A percentile compares a stretch with the other conserved stretches of the same genome.
Conservation (phyloP, 2,797 vertebrate species). For the Selene dorsalis region DNA sequence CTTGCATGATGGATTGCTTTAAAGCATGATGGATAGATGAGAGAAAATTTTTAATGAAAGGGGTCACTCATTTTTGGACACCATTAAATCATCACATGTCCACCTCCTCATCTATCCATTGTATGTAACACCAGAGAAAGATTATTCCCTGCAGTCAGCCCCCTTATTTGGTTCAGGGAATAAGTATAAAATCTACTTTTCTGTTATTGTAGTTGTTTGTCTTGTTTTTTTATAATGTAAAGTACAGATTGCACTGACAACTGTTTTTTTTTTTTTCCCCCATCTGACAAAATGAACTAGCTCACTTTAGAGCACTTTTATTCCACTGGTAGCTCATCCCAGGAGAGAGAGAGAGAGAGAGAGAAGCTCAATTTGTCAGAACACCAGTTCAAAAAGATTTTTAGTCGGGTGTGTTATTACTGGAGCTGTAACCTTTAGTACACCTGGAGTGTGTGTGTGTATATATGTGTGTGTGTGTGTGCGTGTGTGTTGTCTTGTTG, state of each 20-base stretch:
- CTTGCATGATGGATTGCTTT: slow-evolving; percentile 31
- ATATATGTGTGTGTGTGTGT: not conserved
- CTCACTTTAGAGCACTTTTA: slow-evolving; percentile 28
- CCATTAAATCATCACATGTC: slow-evolving; percentile 34
- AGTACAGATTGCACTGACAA: slow-evolving; percentile 3
- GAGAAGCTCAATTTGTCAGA: slow-evolving; percentile 21
- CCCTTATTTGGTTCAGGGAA: slow-evolving; percentile 15
- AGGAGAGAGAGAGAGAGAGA: slow-evolving; percentile 30
- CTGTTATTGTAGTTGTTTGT: not conserved
- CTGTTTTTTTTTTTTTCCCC: slow-evolving; percentile 21
- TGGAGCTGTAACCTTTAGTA: slow-evolving; percentile 20
- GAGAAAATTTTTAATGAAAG: slow-evolving; percentile 18
- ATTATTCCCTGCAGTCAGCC: not conserved
- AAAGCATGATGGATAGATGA: slow-evolving; percentile 40
- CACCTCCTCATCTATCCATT: slow-evolving; percentile 30
- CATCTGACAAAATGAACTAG: slow-evolving; percentile 27
- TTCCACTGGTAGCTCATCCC: slow-evolving; percentile 27
- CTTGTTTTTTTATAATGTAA: not conserved
- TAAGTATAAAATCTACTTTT: slow-evolving; percentile 1
- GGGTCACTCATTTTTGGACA: slow-evolving; percentile 24
- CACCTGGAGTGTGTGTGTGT: not conserved
- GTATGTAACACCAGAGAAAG: slow-evolving; percentile 4
- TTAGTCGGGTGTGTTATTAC: slow-evolving; percentile 10
- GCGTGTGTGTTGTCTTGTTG: too few relatives aligned
- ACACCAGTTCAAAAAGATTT: slow-evolving; percentile 28